These are phyloP conservation scores for Metellina segmentata DNA, from an alignment of 2,888 invertebrate genomes.

Conservation along the genomic window DNA sequence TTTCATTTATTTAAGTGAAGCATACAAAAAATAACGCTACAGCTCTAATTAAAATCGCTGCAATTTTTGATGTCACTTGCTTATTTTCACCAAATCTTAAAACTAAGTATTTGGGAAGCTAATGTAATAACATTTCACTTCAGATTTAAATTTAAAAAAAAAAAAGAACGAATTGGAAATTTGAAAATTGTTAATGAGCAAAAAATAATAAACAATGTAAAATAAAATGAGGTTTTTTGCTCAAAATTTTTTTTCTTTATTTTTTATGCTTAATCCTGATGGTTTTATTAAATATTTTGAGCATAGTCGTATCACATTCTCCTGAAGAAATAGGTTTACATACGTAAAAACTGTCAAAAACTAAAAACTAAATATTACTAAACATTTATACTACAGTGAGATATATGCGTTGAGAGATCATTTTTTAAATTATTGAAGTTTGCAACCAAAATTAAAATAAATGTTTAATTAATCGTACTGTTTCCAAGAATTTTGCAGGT, in stretches of 20 bases:
- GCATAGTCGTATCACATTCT: not conserved
- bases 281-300: not conserved
- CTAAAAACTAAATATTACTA: not conserved
- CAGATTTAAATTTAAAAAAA: not conserved
- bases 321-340: not conserved
- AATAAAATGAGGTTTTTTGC: conserved; percentile 9
- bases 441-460: not conserved
- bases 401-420: not conserved
- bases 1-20: conserved; percentile 17
- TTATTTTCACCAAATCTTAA: not conserved
- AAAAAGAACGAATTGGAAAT: conserved; percentile 9
- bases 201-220: not conserved
- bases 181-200: not conserved
- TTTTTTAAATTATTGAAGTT: not conserved
- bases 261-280: conserved; percentile 4
- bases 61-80: conserved; percentile 21
- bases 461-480: not conserved
- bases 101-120: conserved; percentile 17
- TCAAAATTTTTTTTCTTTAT: not conserved
- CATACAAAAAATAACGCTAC: not conserved
- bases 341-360: no score
- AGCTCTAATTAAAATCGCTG: conserved; percentile 31
- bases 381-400: not conserved
- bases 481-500: no score
- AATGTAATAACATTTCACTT: conserved; percentile 8